Conservation (phyloP, 1,140 invertebrate species). For the Magallana ariakensis region DNA sequence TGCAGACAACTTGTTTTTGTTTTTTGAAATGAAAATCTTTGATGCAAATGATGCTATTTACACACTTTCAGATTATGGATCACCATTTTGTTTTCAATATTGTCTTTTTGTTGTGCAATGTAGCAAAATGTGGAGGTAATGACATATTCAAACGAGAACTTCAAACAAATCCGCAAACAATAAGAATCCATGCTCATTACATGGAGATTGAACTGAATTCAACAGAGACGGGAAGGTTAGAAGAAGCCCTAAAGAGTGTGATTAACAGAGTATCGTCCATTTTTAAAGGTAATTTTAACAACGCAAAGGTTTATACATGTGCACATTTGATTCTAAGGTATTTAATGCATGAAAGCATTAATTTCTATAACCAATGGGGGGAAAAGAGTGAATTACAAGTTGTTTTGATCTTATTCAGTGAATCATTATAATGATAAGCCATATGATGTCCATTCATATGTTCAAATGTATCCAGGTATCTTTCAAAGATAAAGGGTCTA, state of each 20-base stretch:
- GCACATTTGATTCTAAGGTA: too few species aligned
- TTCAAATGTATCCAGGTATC: too few species aligned
- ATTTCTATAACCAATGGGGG: too few species aligned
- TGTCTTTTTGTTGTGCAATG: not conserved
- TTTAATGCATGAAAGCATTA: too few species aligned
- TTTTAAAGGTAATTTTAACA: not conserved
- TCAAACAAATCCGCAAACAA: not conserved
- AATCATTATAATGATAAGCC: too few species aligned
- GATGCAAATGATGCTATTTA: not conserved
- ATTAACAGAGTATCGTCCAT: not conserved
- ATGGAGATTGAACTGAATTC: not conserved
- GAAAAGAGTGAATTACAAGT: too few species aligned
- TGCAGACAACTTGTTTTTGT: not conserved
- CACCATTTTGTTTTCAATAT: not conserved
- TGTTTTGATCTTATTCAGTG: too few species aligned
- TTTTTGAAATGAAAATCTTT: not conserved
- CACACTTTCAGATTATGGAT: not conserved
- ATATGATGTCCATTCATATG: too few species aligned
- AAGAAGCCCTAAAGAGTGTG: not conserved
- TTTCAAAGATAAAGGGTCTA: not conserved
- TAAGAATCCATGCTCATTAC: not conserved
- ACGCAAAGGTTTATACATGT: too few species aligned
- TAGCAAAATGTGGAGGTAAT: not conserved
- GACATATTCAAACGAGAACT: not conserved
- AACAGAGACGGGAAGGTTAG: not conserved